A percentile compares a stretch with the other conserved stretches of the same genome.
Evolutionary conservation across 23 tunicate genomes (phyloP).

Genomic region (Aplidium turbinatum): DNA sequence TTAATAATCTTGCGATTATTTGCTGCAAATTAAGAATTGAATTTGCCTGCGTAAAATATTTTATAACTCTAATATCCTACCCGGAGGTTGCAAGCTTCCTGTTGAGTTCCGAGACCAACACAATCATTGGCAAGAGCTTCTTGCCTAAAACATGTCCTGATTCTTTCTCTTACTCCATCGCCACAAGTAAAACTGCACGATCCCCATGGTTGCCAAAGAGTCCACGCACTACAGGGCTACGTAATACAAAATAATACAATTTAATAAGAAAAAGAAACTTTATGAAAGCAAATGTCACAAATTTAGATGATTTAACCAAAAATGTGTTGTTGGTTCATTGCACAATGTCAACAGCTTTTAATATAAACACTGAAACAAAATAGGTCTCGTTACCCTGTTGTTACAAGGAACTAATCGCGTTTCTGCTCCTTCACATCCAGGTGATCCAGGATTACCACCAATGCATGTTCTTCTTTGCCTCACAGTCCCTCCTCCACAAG

Average conservation of each 20-base stretch:
- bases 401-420: slow-evolving; percentile 51
- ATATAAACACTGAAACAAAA: slow-evolving; percentile 2
- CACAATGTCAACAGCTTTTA: too few relatives aligned
- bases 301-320: too few relatives aligned
- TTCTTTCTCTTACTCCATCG: slow-evolving; percentile 41
- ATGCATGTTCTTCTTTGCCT: slow-evolving; percentile 55
- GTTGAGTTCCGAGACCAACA: slow-evolving; percentile 33
- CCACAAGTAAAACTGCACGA: slow-evolving; percentile 66
- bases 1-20: not conserved
- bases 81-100: slow-evolving; percentile 43
- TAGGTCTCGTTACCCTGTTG: slow-evolving; percentile 36
- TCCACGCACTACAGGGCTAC: slow-evolving; percentile 69
- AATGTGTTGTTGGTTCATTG: too few relatives aligned
- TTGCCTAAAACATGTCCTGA: slow-evolving; percentile 47
- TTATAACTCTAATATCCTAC: slow-evolving; percentile 16
- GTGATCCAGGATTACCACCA: slow-evolving; percentile 59
- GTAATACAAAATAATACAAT: not conserved
- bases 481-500: slow-evolving; percentile 59
- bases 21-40: not conserved
- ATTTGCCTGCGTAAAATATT: not conserved
- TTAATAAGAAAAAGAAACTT: too few relatives aligned
- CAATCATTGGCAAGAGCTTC: slow-evolving; percentile 48
- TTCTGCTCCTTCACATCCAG: slow-evolving; percentile 59
- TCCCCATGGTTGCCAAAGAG: slow-evolving; percentile 64
- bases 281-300: too few relatives aligned